phyloP scores from a whole-genome alignment of 2,888 invertebrate species.

The Schizaphis graminum region DNA sequence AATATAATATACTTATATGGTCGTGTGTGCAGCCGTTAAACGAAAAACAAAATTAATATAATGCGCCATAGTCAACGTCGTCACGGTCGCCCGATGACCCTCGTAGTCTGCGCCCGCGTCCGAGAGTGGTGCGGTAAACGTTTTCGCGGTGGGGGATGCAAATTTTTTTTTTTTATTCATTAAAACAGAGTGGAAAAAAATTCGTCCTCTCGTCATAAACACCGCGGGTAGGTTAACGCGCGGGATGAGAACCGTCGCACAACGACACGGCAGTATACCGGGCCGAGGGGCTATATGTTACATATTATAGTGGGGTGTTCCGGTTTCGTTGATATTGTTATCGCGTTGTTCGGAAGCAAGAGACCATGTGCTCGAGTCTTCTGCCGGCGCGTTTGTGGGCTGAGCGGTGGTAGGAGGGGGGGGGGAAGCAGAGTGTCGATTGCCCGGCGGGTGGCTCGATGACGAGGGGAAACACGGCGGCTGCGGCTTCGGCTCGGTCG shows the following conservation, averaged over 20 bases:
- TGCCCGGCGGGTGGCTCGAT: background rate
- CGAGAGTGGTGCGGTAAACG: background rate
- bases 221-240: background rate
- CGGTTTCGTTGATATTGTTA: slow-evolving; percentile 38
- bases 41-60: background rate
- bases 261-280: background rate
- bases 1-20: background rate
- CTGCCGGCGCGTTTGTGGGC: background rate
- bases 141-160: background rate
- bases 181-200: background rate
- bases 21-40: background rate
- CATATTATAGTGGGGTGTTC: slow-evolving; percentile 1
- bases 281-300: too few species aligned
- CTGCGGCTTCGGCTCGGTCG: background rate
- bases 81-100: background rate
- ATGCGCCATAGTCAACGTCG: background rate
- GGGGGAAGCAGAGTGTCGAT: background rate
- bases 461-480: background rate
- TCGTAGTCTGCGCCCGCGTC: background rate
- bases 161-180: too few species aligned
- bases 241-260: background rate
- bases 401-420: background rate
- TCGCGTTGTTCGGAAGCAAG: slow-evolving; percentile 61
- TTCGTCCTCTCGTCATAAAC: background rate
- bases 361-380: slow-evolving; percentile 54